Conservation (phyloP, 2,113 vertebrate species). For the Heterocephalus glaber region DNA sequence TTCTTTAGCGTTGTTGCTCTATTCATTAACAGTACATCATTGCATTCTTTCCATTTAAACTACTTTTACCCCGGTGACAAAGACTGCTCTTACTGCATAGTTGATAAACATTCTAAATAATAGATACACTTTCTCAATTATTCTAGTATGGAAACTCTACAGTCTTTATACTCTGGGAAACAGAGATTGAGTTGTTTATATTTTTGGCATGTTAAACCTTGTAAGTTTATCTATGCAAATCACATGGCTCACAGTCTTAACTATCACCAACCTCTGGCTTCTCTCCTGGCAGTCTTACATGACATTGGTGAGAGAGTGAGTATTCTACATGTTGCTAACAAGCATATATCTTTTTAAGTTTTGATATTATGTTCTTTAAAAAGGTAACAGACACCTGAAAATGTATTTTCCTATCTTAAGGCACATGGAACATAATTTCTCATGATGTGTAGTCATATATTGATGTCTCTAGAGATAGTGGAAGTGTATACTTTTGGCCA, state of each 20-base stretch:
- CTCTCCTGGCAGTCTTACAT: background rate
- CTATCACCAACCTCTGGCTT: background rate
- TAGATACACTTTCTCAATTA: background rate
- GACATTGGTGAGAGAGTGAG: background rate
- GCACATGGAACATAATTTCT: background rate
- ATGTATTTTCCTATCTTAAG: slow-evolving; percentile 13
- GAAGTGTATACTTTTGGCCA: background rate
- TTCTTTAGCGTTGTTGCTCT: background rate
- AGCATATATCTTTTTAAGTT: slow-evolving; percentile 8
- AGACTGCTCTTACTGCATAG: background rate
- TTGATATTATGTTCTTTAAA: background rate
- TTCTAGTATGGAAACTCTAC: background rate
- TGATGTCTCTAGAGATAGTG: background rate
- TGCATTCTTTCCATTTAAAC: slow-evolving; percentile 42
- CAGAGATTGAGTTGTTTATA: slow-evolving; percentile 3
- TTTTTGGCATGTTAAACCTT: slow-evolving; percentile 9
- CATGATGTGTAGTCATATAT: background rate
- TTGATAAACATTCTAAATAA: background rate
- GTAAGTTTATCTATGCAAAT: background rate
- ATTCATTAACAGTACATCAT: background rate
- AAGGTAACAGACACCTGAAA: background rate
- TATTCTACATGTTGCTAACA: background rate
- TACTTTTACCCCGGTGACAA: background rate
- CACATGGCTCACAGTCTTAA: background rate
- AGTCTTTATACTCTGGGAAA: background rate